phyloP scores from a whole-genome alignment of 92 coral and sea anemone genomes.

The Zoanthus solanderi region DNA sequence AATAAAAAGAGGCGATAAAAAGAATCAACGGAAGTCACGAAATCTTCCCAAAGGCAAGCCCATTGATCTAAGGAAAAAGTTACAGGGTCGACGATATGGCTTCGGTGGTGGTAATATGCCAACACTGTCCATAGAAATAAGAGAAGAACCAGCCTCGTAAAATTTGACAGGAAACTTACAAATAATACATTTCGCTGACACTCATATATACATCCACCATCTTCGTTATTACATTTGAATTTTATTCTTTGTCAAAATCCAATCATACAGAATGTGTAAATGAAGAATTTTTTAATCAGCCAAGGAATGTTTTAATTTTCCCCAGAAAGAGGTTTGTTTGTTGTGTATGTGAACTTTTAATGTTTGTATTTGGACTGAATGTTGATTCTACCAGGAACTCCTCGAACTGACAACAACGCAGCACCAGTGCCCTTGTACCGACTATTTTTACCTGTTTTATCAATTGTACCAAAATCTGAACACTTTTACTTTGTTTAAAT shows the following conservation, averaged over 20 bases:
- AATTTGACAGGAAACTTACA: background rate
- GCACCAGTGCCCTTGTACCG: background rate
- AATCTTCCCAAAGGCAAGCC: conserved; percentile 47
- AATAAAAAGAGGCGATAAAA: background rate
- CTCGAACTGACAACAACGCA: background rate
- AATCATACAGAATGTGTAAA: background rate
- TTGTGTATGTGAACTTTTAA: background rate
- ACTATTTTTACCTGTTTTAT: background rate
- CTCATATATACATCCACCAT: background rate
- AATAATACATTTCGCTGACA: background rate
- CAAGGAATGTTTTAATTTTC: background rate
- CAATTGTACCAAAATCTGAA: background rate
- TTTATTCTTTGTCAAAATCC: background rate
- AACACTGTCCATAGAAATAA: conserved; percentile 89
- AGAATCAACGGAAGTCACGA: conserved; percentile 9
- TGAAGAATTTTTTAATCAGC: background rate
- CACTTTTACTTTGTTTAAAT: no score
- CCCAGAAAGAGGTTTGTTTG: background rate
- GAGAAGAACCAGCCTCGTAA: conserved; percentile 72
- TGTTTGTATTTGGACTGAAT: background rate
- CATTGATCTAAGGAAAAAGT: conserved; percentile 84
- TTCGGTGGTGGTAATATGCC: conserved; percentile 86
- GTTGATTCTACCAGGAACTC: background rate
- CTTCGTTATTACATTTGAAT: background rate
- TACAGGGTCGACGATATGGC: conserved; percentile 80